Base-by-base conservation (phyloP, 2,797 vertebrate genomes). In the Phrynocephalus forsythii region DNA sequence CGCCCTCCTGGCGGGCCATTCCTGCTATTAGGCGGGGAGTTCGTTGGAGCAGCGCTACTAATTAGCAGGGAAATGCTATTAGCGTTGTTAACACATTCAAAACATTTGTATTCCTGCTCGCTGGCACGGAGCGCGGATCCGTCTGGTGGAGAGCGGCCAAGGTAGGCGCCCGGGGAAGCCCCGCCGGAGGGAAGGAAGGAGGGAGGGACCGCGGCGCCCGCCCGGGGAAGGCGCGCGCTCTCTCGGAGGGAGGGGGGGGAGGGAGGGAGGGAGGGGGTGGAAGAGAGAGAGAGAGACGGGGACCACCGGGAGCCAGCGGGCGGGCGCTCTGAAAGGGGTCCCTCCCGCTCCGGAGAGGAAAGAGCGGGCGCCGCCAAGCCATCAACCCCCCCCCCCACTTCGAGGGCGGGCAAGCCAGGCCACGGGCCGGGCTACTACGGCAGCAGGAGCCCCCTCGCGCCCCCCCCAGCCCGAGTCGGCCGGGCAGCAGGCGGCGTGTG, bases 31-130 rank as follows among this genome's bases (percentile, higher is more conserved):
- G 89, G 86, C 84, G 50, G 72, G 85, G 63, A 90, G 79, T 86
- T 95, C 79, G 89, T 91, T 94, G 90, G 94, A 91, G 89, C 91
- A 91, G 88, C 7, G 44, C 84, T 92, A 79, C 88, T 95, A 94
- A 95, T 95, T 92, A 95, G 85, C 81, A 91, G 0, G 67, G 66
- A 94, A 94, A 91, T 83, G 79, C 77, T 77, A 90, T 93, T 92
- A 91, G 91, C 90, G 81, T 90, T 38, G 69, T 90, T 93, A 95
- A 92, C 72, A 79, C 85, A 84, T 89, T 94, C 82, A 71, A 90
- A 93, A 93, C 87, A 79, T 88, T 90, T 79, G 84, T 38, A 44
- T 80, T 77, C 67, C 13, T 88, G 87, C 56, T 75, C 71, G 18
- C 72, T 69, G 91, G 83, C 81, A 84, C 20, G 0, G 0, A 0